Evolutionary conservation across 2,888 invertebrate genomes (phyloP).

Genomic region (Druceiella hillmani): DNA sequence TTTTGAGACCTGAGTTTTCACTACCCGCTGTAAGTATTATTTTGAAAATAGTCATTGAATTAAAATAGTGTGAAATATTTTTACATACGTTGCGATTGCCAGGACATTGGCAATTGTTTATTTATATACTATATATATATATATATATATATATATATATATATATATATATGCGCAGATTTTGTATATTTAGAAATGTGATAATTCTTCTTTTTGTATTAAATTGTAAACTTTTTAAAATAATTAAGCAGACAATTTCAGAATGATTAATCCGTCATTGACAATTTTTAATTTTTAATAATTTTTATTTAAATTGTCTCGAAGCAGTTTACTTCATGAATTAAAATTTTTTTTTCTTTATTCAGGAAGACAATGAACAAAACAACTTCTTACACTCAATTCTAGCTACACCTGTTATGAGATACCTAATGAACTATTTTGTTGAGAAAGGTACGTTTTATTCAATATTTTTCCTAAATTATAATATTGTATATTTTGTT

Average conservation of each 20-base stretch:
- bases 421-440: constrained; percentile 59
- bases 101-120: no score
- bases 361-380: constrained; percentile 63
- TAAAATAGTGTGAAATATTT: no score
- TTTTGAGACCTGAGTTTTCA: constrained; percentile 60
- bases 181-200: no score
- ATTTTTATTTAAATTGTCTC: neutral
- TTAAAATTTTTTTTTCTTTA: constrained; percentile 12
- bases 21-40: constrained; percentile 46
- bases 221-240: no score
- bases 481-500: no score
- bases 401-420: constrained; percentile 66
- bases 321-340: neutral
- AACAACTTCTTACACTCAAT: constrained; percentile 64
- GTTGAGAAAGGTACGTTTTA: constrained; percentile 53
- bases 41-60: neutral
- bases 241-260: neutral
- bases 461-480: no score
- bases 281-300: neutral
- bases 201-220: no score
- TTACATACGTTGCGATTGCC: no score
- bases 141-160: no score
- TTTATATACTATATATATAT: no score
- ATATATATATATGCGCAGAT: no score
- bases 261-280: neutral